Conservation (phyloP, 2,113 vertebrate genomes). For the Rhabdornis inornatus region DNA sequence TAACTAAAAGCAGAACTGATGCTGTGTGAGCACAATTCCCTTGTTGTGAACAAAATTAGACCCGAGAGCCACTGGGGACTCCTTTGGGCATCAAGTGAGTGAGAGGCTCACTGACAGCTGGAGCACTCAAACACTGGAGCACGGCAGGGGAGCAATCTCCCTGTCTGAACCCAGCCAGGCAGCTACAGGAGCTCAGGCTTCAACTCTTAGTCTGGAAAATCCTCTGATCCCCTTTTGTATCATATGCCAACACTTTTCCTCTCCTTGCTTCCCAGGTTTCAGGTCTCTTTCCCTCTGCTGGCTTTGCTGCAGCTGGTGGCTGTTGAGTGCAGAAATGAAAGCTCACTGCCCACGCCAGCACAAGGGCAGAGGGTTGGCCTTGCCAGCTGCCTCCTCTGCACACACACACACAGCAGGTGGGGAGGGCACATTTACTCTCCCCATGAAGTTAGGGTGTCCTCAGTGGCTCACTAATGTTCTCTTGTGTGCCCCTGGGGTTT, state of each 20-base stretch:
- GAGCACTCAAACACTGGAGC: neutral
- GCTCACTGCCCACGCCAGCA: fast-evolving
- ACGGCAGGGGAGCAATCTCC: fast-evolving
- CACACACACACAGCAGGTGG: neutral
- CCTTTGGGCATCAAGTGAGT: neutral
- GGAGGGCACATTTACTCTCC: neutral
- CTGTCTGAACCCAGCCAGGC: neutral
- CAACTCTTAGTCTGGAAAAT: neutral
- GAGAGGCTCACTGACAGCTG: neutral
- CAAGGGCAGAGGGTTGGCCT: neutral
- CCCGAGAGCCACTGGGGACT: neutral
- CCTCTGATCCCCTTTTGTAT: neutral
- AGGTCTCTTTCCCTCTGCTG: neutral
- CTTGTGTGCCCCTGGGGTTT: fast-evolving
- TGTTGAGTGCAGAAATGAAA: neutral
- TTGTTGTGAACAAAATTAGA: neutral
- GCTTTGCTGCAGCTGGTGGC: neutral
- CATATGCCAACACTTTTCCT: neutral
- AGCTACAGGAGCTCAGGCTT: neutral
- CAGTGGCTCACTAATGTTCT: neutral
- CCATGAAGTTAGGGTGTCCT: neutral
- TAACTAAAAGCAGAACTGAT: neutral
- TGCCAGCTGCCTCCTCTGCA: neutral
- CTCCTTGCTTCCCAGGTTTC: neutral
- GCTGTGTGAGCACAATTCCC: neutral